Percentiles rank a stretch among this genome's conserved stretches.
Evolutionary conservation across 2,888 invertebrate species (phyloP).

Genomic region (Drosophila nr. perissopoda): DNA sequence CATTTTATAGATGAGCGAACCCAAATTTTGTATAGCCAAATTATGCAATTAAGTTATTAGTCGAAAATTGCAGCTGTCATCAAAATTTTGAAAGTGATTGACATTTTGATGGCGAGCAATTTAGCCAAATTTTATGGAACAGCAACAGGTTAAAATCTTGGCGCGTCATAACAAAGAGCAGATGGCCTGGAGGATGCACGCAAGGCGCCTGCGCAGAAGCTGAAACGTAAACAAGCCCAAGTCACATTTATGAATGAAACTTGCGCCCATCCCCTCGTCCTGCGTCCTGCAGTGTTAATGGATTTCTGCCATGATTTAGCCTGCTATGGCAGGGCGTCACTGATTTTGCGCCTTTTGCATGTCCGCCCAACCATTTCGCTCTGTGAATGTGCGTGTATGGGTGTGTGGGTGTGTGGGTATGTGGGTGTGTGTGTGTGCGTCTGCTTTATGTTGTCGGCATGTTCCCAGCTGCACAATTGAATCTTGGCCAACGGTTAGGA

Average conservation of each 20-base stretch:
- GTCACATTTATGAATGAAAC: slow-evolving; percentile 71
- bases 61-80: slow-evolving; percentile 49
- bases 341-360: slow-evolving; percentile 78
- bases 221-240: slow-evolving; percentile 60
- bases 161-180: slow-evolving; percentile 47
- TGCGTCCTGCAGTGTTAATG: slow-evolving; percentile 61
- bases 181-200: background rate
- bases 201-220: slow-evolving; percentile 64
- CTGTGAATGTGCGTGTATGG: slow-evolving; percentile 6
- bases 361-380: slow-evolving; percentile 39
- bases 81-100: slow-evolving; percentile 36
- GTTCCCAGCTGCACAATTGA: slow-evolving; percentile 66
- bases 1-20: slow-evolving; percentile 54
- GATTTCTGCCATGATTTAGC: slow-evolving; percentile 61
- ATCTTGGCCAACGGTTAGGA: slow-evolving; percentile 65
- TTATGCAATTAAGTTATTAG: slow-evolving; percentile 58
- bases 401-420: slow-evolving; percentile 6
- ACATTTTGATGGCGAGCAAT: slow-evolving; percentile 20
- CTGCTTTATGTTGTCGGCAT: slow-evolving; percentile 63
- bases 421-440: slow-evolving; percentile 24
- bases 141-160: slow-evolving; percentile 47
- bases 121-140: background rate
- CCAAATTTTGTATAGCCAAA: background rate
- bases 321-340: slow-evolving; percentile 47
- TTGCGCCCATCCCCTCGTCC: background rate